Conservation (phyloP, 2,888 invertebrate species). For the Emmelina monodactyla region DNA sequence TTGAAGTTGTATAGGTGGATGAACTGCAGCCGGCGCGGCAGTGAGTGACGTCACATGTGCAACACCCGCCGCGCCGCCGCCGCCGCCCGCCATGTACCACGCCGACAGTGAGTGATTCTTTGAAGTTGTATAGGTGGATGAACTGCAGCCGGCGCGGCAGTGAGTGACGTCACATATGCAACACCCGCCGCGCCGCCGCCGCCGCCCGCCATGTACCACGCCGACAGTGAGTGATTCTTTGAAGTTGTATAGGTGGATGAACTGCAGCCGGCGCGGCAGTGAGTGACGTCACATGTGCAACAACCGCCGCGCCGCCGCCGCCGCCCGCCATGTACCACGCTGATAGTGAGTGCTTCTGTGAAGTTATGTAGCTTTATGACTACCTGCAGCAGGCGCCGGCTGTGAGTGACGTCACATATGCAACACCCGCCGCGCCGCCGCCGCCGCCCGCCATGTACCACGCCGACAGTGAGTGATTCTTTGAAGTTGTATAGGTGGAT, state of each 20-base stretch:
- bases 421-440: too few relatives aligned
- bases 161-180: too few relatives aligned
- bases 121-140: background rate
- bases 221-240: constrained; percentile 20
- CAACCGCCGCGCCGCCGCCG: too few relatives aligned
- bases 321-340: constrained; percentile 15
- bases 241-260: background rate
- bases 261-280: too few relatives aligned
- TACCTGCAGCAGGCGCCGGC: too few relatives aligned
- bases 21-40: too few relatives aligned
- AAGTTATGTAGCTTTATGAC: background rate
- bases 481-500: background rate
- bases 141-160: too few relatives aligned
- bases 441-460: constrained; percentile 14
- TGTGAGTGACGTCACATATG: too few relatives aligned
- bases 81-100: constrained; percentile 14
- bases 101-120: constrained; percentile 20
- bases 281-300: too few relatives aligned
- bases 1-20: background rate
- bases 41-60: too few relatives aligned
- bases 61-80: too few relatives aligned
- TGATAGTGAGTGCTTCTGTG: constrained; percentile 19
- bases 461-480: constrained; percentile 20
- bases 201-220: constrained; percentile 15
- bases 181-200: too few relatives aligned